Base-by-base conservation (phyloP, 2,797 vertebrate genomes). In the Poecilia wingei region DNA sequence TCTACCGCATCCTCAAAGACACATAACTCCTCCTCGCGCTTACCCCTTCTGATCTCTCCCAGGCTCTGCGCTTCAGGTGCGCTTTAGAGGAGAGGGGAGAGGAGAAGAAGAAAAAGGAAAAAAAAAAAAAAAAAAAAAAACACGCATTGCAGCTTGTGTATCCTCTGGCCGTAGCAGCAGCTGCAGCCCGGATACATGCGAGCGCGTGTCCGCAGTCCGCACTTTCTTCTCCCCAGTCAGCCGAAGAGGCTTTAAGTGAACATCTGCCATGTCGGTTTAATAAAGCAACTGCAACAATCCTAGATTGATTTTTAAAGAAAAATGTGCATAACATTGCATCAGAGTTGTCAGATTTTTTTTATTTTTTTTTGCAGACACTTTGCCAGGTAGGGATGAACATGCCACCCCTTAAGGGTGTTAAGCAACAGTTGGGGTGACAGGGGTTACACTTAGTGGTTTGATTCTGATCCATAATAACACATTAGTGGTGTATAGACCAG, bases 71-170 rank as follows among this genome's bases (percentile, higher is more conserved):
- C 88, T 89, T 90, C 84, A 90, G 88, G 89, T 91, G 91, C 91
- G 90, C 90, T 89, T 84, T 75, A 82, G 84, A 83, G 76, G 66
- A 68, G 80, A 86, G 55, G 31, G 22, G 46, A 83, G 90, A 57
- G 51, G 3, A 53, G 51, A 53, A 10, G 51, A 20, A 49, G 5
- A 49, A 49, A 0, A 18, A 6, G 4, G 14, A 4, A 3, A 3
- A 1, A 1, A 46, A 14, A 53, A 53, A 22, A 25, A 57, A 93
- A 20, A 47, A 41, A 36, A 82, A 86, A 90, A 94, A 94, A 88
- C 94, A 95, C 94, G 95, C 94, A 95, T 93, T 95, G 94, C 95
- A 94, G 93, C 84, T 90, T 81, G 83, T 86, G 87, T 85, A 86
- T 91, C 81, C 86, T 88, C 81, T 85, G 85, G 81, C 85, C 86